Percentiles rank a stretch among this genome's conserved stretches.
Evolutionary conservation across 2,113 vertebrate genomes (phyloP).

Genomic region (Epinephelus cyanopodus): DNA sequence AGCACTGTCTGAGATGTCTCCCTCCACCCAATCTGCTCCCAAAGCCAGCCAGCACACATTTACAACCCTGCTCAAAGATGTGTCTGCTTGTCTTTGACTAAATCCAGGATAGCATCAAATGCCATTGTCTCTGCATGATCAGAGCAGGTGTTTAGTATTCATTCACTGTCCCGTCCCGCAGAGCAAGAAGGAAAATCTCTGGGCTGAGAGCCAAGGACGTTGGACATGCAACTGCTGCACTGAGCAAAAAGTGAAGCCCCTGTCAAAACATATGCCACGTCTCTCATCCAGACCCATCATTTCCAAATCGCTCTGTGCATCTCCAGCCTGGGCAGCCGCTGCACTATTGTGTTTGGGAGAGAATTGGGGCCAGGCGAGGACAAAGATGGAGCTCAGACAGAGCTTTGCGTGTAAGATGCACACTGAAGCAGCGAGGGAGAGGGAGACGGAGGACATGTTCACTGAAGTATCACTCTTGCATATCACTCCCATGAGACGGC

Average conservation of each 20-base stretch:
- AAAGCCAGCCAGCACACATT: constrained; percentile 21
- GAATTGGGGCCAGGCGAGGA: constrained; percentile 48
- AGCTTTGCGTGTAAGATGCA: constrained; percentile 22
- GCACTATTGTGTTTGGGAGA: constrained; percentile 41
- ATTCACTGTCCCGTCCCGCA: constrained; percentile 18
- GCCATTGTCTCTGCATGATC: constrained; percentile 47
- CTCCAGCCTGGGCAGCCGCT: constrained; percentile 40
- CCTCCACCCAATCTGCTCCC: not conserved
- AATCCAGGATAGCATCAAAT: constrained; percentile 28
- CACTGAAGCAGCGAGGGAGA: constrained; percentile 24
- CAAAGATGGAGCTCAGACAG: constrained; percentile 27
- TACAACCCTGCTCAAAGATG: constrained; percentile 11
- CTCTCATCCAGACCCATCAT: constrained; percentile 48
- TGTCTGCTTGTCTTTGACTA: constrained; percentile 31
- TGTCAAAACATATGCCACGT: constrained; percentile 61
- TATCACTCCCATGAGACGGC: constrained; percentile 50
- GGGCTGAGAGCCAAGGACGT: constrained; percentile 62
- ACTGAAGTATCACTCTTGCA: constrained; percentile 40
- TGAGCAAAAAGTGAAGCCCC: constrained; percentile 49
- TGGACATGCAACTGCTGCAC: constrained; percentile 47
- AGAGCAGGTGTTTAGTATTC: constrained; percentile 64
- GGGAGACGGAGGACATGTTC: constrained; percentile 44
- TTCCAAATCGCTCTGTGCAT: constrained; percentile 50
- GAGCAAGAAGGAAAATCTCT: constrained; percentile 54
- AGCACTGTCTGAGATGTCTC: constrained; percentile 15